Evolutionary conservation across 2,113 vertebrate genomes (phyloP).

Genomic region (Kryptolebias marmoratus): DNA sequence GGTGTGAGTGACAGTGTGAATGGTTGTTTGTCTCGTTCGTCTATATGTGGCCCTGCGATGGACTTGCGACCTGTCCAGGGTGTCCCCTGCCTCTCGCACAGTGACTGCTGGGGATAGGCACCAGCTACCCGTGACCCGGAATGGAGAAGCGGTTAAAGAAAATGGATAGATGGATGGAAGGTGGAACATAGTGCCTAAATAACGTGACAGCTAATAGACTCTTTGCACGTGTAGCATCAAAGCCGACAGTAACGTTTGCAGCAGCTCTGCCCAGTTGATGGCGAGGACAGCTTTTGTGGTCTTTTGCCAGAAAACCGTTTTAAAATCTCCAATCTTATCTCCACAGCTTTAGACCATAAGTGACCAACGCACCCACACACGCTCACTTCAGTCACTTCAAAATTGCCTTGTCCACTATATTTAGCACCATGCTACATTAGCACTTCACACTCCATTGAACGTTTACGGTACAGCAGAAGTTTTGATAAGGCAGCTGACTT

Average conservation of each 20-base stretch:
- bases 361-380: constrained; percentile 14
- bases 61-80: too few species aligned
- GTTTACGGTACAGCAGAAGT: constrained; percentile 35
- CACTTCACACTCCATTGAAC: constrained; percentile 64
- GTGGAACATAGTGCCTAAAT: not conserved
- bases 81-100: too few species aligned
- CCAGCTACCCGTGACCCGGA: too few species aligned
- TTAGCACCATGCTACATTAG: constrained; percentile 76
- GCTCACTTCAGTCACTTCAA: constrained; percentile 9
- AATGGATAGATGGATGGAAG: too few species aligned
- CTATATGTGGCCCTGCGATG: too few species aligned
- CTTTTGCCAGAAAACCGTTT: constrained; percentile 50
- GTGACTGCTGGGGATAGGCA: too few species aligned
- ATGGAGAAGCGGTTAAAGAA: too few species aligned
- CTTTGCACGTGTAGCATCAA: constrained; percentile 22
- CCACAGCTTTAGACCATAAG: constrained; percentile 28
- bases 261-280: constrained; percentile 4
- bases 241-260: constrained; percentile 10
- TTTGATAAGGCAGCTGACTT: constrained; percentile 51
- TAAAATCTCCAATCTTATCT: constrained; percentile 53
- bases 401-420: constrained; percentile 61
- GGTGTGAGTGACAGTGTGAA: too few species aligned
- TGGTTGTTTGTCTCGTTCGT: too few species aligned
- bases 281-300: constrained; percentile 28
- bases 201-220: not conserved